Evolutionary conservation across 2,888 invertebrate species (phyloP), one percentile per base, ranked within the genome.

Genomic region (Nineta flava): DNA sequence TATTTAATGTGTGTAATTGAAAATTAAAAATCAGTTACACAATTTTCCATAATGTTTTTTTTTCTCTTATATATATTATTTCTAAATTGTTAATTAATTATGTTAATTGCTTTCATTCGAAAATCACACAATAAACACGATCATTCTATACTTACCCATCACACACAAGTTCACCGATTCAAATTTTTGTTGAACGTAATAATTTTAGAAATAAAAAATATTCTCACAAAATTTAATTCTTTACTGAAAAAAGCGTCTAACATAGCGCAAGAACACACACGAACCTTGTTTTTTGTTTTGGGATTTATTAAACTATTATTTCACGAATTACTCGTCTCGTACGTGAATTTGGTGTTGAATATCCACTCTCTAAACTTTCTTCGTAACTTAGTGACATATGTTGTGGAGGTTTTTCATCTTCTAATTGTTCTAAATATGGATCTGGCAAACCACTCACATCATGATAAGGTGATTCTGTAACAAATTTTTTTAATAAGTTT

Each of bases 361-460:
- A 92, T 49, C 92, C 93, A 54, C 90, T 90, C 71, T 92, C 93
- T 48, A 91, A 76, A 59, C 88, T 90, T 72, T 92, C 92, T 71
- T 93, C 92, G 70, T 92, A 92, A 65, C 87, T 86, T 59, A 91
- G 78, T 52, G 87, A 87, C 68, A 88, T 80, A 67, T 88, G 88
- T 62, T 83, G 83, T 52, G 87, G 83, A 32, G 87, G 86, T 68
- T 90, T 88, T 62, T 85, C 81, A 60, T 90, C 90, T 66, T 75
- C 79, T 71, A 81, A 75, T 62, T 77, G 80, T 61, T 82, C 87
- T 76, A 84, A 76, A 70, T 88, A 91, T 45, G 87, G 85, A 71
- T 88, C 87, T 47, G 88, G 88, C 61, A 93, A 75, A 55, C 92
- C 92, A 69, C 87, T 91, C 62, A 92, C 91, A 70, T 93, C 93